These are phyloP conservation scores for Chloroceryle inda DNA, from an alignment of 2,797 vertebrate species.

Conservation along the genomic window DNA sequence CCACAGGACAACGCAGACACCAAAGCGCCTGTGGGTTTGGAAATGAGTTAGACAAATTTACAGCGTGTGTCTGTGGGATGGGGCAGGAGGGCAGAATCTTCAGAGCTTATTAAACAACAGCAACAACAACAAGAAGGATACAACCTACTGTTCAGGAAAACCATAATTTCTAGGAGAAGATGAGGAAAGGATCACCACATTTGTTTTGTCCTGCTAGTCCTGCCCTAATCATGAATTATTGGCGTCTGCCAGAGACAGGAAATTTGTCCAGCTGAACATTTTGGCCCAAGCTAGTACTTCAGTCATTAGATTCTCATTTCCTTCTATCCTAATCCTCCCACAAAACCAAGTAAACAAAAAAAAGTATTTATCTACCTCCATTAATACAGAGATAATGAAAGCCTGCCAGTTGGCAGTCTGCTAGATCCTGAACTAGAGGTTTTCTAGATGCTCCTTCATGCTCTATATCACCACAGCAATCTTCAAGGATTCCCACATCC, in stretches of 20 bases:
- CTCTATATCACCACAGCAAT: not conserved
- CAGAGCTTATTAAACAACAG: not conserved
- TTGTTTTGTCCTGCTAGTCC: not conserved
- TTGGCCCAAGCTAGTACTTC: not conserved
- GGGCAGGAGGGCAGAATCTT: not conserved
- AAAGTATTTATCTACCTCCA: not conserved
- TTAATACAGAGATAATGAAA: not conserved
- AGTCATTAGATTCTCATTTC: not conserved
- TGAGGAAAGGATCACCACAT: not conserved
- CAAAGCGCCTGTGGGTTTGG: not conserved
- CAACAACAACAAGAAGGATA: not conserved
- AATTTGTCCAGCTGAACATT: conserved; percentile 15
- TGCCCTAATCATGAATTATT: not conserved
- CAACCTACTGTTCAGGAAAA: not conserved
- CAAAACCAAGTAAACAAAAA: not conserved
- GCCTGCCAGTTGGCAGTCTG: not conserved
- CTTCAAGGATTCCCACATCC: not conserved
- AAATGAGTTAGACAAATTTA: not conserved
- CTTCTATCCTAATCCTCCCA: not conserved
- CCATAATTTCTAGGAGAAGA: not conserved
- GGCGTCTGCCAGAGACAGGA: not conserved
- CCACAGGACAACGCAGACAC: not conserved
- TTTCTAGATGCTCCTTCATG: not conserved
- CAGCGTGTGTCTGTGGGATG: no score
- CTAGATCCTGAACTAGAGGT: not conserved